Evolutionary conservation across 2,888 invertebrate genomes (phyloP).

Genomic region (Mimas tiliae): DNA sequence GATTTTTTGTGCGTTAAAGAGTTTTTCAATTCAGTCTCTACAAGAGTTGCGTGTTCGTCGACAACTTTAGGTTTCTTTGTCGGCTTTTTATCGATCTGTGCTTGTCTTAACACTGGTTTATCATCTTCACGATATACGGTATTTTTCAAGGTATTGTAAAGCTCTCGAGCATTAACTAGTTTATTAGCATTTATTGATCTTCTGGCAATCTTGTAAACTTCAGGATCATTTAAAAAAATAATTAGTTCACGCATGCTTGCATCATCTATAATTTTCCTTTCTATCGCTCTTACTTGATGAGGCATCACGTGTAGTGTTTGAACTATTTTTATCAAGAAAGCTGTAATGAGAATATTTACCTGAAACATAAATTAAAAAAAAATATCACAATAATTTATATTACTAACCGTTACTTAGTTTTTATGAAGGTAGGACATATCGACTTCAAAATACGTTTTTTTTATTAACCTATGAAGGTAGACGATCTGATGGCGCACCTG

Average conservation of each 20-base stretch:
- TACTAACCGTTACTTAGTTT: no score
- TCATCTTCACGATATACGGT: background rate
- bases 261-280: slow-evolving; percentile 10
- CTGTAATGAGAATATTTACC: background rate
- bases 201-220: background rate
- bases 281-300: background rate
- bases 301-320: background rate
- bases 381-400: background rate
- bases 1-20: slow-evolving; percentile 47
- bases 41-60: slow-evolving; percentile 22
- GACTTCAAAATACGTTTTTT: no score
- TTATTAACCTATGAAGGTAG: no score
- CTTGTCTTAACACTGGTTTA: slow-evolving; percentile 9
- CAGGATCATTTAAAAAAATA: background rate
- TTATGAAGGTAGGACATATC: no score
- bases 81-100: background rate
- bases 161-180: slow-evolving; percentile 1
- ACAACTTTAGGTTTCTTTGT: background rate
- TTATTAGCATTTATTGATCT: background rate
- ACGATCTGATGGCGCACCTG: no score
- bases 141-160: background rate
- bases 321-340: background rate
- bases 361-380: background rate
- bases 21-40: slow-evolving; percentile 54
- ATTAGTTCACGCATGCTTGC: background rate